These are phyloP conservation scores for Heterohyrax brucei DNA, from an alignment of 2,797 vertebrate genomes.

Conservation along the genomic window DNA sequence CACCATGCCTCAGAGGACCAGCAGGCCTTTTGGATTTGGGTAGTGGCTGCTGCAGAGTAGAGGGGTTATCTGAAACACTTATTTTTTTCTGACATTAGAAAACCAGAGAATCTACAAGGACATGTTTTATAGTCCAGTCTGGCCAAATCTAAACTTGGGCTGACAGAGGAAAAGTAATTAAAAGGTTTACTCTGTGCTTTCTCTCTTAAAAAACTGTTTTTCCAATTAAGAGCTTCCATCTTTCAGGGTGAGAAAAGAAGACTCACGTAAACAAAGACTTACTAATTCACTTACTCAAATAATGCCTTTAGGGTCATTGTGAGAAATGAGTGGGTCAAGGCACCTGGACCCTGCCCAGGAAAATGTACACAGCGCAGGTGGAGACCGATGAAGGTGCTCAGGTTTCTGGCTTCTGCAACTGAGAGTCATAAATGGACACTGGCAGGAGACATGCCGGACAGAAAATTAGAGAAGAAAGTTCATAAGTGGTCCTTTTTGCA, in stretches of 20 bases:
- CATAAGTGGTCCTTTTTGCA: background rate
- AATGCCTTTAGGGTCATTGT: background rate
- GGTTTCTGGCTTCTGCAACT: background rate
- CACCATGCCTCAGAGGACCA: background rate
- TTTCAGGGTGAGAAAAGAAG: background rate
- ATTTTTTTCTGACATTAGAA: background rate
- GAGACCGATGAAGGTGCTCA: background rate
- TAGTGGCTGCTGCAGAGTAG: background rate
- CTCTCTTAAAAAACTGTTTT: constrained; percentile 21
- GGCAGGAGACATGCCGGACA: background rate
- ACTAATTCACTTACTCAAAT: background rate
- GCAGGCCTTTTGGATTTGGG: background rate
- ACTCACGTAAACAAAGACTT: background rate
- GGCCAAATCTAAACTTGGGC: constrained; percentile 7
- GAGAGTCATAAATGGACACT: background rate
- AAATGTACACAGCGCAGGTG: background rate
- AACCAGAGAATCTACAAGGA: background rate
- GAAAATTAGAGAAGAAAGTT: background rate
- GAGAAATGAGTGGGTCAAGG: background rate
- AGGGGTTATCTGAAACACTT: background rate
- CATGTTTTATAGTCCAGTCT: background rate
- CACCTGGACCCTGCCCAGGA: background rate
- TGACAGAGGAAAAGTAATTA: background rate
- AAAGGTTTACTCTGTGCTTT: background rate
- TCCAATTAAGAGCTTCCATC: background rate